Evolutionary conservation across 2,797 vertebrate species (phyloP).

Genomic region (Coluber constrictor): DNA sequence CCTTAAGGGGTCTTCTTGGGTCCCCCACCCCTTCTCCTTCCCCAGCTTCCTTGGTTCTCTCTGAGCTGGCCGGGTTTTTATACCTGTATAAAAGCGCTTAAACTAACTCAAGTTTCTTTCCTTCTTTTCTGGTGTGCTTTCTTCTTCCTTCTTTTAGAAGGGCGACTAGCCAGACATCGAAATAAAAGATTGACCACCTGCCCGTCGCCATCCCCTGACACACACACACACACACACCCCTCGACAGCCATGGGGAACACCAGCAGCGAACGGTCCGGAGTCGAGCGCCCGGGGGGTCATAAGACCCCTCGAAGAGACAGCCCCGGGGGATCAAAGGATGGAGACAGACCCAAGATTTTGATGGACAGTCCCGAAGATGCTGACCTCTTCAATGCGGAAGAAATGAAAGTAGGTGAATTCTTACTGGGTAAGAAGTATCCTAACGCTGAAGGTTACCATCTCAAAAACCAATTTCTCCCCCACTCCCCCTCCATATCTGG

Average conservation of each 20-base stretch:
- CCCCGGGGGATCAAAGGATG: slow-evolving; percentile 82
- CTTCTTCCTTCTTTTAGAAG: not conserved
- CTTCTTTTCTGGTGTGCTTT: not conserved
- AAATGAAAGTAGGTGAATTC: slow-evolving; percentile 79
- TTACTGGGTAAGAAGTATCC: not conserved
- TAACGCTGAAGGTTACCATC: not conserved
- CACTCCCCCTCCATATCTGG: not conserved
- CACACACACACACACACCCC: no score
- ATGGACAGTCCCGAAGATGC: slow-evolving; percentile 90
- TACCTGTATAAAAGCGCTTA: no score
- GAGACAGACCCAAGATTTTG: slow-evolving; percentile 85
- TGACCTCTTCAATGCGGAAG: slow-evolving; percentile 86
- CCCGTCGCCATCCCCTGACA: not conserved
- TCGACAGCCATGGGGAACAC: slow-evolving; percentile 87
- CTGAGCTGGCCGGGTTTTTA: no score
- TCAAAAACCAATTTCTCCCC: not conserved
- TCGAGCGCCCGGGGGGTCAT: slow-evolving; percentile 80
- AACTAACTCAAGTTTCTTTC: not conserved
- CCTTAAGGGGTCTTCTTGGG: not conserved
- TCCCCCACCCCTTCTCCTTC: no score
- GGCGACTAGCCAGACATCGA: not conserved
- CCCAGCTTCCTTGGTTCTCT: no score
- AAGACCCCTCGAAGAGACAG: slow-evolving; percentile 80
- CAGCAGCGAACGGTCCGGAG: slow-evolving; percentile 84
- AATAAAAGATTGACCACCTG: not conserved